phyloP scores from a whole-genome alignment of 1,140 invertebrate species.

The Drosophila bipectinata region DNA sequence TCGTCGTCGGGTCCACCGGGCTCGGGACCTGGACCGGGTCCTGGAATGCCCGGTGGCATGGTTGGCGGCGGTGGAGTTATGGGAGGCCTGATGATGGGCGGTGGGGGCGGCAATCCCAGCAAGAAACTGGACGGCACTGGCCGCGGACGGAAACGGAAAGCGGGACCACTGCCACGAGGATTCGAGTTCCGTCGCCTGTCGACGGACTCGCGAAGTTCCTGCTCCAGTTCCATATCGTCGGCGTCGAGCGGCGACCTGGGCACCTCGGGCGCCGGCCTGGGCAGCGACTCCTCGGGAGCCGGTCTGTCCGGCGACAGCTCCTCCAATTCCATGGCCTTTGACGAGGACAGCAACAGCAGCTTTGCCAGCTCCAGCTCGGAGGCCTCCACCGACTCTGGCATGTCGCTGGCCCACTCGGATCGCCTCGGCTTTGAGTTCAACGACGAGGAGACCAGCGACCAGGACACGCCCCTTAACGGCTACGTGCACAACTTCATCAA shows the following conservation, averaged over 20 bases:
- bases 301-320: background rate
- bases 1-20: constrained; percentile 7
- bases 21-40: constrained; percentile 14
- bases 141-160: constrained; percentile 88
- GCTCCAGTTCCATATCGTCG: constrained; percentile 77
- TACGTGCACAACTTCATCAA: constrained; percentile 83
- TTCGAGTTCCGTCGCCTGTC: constrained; percentile 86
- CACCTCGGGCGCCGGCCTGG: background rate
- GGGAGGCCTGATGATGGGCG: constrained; percentile 30
- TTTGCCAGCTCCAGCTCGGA: constrained; percentile 14
- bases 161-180: constrained; percentile 92
- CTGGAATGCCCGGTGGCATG: constrained; percentile 12
- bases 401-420: constrained; percentile 39
- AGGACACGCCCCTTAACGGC: constrained; percentile 73
- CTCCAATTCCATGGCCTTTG: constrained; percentile 42
- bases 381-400: constrained; percentile 36
- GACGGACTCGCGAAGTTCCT: constrained; percentile 48
- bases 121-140: constrained; percentile 67
- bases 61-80: constrained; percentile 1
- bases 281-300: constrained; percentile 10
- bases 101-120: constrained; percentile 17
- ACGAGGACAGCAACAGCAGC: constrained; percentile 61
- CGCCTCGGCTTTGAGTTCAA: constrained; percentile 64
- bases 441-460: constrained; percentile 71
- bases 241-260: constrained; percentile 39